Conservation (phyloP, 1,140 invertebrate genomes). For the Carposina sasakii region DNA sequence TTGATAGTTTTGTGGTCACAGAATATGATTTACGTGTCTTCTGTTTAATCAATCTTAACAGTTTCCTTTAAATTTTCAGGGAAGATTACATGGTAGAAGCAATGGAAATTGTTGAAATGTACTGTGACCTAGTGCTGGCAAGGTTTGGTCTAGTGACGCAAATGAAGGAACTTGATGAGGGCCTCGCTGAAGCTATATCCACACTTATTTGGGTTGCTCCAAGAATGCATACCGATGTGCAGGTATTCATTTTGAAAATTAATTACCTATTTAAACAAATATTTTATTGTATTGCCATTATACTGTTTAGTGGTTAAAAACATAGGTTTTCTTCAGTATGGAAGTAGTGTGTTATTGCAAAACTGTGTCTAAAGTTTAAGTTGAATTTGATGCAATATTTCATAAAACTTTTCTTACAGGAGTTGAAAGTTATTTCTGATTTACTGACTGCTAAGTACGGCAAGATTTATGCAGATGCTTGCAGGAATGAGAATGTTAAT, state of each 20-base stretch:
- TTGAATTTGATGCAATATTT: too few relatives aligned
- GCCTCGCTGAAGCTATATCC: slow-evolving; percentile 95
- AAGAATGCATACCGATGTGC: slow-evolving; percentile 86
- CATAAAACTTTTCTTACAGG: slow-evolving; percentile 55
- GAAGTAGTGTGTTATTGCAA: too few relatives aligned
- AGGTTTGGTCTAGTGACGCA: slow-evolving; percentile 97
- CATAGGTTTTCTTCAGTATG: too few relatives aligned
- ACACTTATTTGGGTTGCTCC: slow-evolving; percentile 98
- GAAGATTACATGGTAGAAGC: slow-evolving; percentile 99
- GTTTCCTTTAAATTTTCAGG: too few relatives aligned
- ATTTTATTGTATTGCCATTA: too few relatives aligned
- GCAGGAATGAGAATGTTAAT: slow-evolving; percentile 85
- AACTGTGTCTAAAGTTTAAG: too few relatives aligned
- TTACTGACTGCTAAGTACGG: slow-evolving; percentile 95
- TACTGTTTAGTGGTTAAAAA: background rate
- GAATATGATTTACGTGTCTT: too few relatives aligned
- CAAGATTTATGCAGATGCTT: slow-evolving; percentile 91
- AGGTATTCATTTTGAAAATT: too few relatives aligned
- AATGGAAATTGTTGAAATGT: slow-evolving; percentile 99
- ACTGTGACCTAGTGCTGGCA: slow-evolving; percentile 97
- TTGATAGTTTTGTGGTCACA: too few relatives aligned
- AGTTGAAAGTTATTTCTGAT: slow-evolving; percentile 94
- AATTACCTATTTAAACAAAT: too few relatives aligned
- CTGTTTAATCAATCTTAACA: too few relatives aligned
- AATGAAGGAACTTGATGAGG: slow-evolving; percentile 97